phyloP scores from a whole-genome alignment of 2,113 vertebrate genomes.

The Neofelis nebulosa region DNA sequence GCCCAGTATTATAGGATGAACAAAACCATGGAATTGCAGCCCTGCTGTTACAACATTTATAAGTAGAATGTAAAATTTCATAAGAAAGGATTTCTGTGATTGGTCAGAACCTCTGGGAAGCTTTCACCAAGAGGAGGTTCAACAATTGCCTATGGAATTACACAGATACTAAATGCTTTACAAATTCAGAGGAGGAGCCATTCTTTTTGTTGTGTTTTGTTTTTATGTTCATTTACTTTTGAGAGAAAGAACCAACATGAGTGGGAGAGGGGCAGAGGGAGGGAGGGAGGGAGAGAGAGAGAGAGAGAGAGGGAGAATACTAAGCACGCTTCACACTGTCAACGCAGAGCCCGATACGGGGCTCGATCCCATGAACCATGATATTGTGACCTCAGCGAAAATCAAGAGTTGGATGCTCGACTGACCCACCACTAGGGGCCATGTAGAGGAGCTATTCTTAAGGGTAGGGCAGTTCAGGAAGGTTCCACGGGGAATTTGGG shows the following conservation, averaged over 20 bases:
- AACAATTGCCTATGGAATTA: not conserved
- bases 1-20: not conserved
- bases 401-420: no score
- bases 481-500: not conserved
- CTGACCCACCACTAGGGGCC: no score
- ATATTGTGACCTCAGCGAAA: no score
- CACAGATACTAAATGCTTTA: not conserved
- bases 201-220: not conserved
- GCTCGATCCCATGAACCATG: no score
- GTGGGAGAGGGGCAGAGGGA: no score
- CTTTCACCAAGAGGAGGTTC: not conserved
- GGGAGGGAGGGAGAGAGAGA: no score
- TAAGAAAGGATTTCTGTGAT: not conserved
- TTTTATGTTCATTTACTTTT: no score
- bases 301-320: no score
- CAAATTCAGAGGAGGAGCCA: not conserved
- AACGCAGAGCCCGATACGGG: no score
- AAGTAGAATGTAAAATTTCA: not conserved
- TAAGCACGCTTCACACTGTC: no score
- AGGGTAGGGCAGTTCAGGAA: not conserved
- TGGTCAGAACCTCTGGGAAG: not conserved
- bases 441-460: not conserved
- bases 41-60: not conserved
- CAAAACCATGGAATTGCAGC: not conserved
- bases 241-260: no score